Conservation (phyloP, 2,113 vertebrate species). For the Pelodiscus sinensis region DNA sequence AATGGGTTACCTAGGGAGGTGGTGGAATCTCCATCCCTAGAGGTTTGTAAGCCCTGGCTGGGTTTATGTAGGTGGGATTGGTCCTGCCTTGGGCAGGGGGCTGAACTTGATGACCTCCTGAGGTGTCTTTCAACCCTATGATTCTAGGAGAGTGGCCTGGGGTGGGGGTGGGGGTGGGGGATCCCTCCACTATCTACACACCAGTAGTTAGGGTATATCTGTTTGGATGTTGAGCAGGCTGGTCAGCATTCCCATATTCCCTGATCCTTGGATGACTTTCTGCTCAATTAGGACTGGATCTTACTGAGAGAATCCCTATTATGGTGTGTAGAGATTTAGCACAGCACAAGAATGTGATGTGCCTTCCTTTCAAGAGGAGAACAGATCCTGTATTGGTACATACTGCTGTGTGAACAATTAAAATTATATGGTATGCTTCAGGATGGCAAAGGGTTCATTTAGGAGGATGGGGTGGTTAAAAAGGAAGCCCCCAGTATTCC, state of each 20-base stretch:
- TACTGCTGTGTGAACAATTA: neutral
- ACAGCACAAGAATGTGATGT: neutral
- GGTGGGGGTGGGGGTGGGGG: no score
- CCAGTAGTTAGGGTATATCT: neutral
- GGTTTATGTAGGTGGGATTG: no score
- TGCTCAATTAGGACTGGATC: neutral
- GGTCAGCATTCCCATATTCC: fast-evolving
- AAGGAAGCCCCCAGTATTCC: neutral
- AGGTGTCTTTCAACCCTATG: no score
- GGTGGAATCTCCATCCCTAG: no score
- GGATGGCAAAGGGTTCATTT: neutral
- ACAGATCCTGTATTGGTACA: neutral
- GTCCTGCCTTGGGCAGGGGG: no score
- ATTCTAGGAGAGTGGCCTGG: neutral
- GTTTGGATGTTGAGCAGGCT: neutral
- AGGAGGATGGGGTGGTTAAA: neutral
- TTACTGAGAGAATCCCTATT: neutral
- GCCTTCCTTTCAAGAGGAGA: neutral
- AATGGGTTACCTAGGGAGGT: no score
- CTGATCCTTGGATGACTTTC: fast-evolving
- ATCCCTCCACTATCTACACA: neutral
- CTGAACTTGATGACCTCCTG: no score
- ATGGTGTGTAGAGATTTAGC: neutral
- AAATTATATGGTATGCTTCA: neutral
- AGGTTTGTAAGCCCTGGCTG: no score